These are phyloP conservation scores for Hydrozoanthus tunicans DNA, from an alignment of 64 coral and sea anemone genomes.

Conservation along the genomic window DNA sequence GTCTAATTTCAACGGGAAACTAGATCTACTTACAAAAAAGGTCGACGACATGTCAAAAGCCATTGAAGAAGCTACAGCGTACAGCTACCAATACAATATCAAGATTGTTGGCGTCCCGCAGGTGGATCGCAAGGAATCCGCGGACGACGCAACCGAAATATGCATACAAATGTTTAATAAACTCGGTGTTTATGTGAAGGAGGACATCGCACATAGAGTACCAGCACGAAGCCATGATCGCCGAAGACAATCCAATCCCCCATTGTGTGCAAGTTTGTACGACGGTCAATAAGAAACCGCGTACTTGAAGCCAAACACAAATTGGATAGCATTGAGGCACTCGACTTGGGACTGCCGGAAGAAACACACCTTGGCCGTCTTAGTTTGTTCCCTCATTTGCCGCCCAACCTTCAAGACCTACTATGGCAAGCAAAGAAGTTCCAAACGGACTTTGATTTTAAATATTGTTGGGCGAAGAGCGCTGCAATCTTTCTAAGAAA, in stretches of 20 bases:
- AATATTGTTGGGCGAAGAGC: conserved; percentile 13
- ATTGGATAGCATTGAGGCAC: background rate
- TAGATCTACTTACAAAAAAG: no score
- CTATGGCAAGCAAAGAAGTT: background rate
- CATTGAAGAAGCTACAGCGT: background rate
- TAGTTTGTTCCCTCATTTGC: background rate
- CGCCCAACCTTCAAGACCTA: conserved; percentile 27
- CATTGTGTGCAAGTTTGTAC: conserved; percentile 13
- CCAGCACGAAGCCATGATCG: no score
- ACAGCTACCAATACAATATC: background rate
- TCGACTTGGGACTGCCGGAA: background rate
- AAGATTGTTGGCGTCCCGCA: background rate
- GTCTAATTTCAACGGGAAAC: no score
- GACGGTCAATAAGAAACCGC: background rate
- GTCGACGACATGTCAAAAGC: no score
- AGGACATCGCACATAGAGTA: background rate
- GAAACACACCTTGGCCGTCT: background rate
- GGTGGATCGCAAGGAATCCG: background rate
- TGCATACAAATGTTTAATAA: background rate
- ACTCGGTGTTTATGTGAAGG: background rate
- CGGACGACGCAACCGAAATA: background rate
- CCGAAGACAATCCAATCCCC: background rate
- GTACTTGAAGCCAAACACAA: conserved; percentile 2
- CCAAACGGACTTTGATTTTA: background rate
- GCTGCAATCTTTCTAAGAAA: conserved; percentile 9